A percentile compares a stretch with the other conserved stretches of the same genome.
Conservation (phyloP, 2,888 invertebrate genomes). For the Bruchidius siliquastri region DNA sequence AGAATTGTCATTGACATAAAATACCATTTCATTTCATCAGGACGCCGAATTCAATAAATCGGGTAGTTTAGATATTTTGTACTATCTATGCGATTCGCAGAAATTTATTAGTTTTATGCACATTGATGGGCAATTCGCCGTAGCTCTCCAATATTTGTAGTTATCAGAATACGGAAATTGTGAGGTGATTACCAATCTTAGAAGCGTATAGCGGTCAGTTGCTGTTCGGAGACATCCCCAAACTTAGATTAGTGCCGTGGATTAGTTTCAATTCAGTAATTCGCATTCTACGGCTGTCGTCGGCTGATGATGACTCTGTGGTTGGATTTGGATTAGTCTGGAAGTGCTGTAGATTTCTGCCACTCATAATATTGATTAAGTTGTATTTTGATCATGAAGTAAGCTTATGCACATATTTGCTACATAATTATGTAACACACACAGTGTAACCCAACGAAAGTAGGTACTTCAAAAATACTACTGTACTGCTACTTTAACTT, state of each 20-base stretch:
- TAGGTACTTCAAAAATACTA: too few species aligned
- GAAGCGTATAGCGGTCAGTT: background rate
- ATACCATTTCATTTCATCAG: too few species aligned
- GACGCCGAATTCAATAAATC: too few species aligned
- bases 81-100: background rate
- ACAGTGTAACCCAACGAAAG: too few species aligned
- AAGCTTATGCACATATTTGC: too few species aligned
- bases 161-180: conserved; percentile 24
- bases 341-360: background rate
- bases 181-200: background rate
- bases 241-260: background rate
- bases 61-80: background rate
- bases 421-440: too few species aligned
- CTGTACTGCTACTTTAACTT: too few species aligned
- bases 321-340: background rate
- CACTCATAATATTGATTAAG: background rate
- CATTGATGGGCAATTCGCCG: background rate
- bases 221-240: background rate
- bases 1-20: too few species aligned
- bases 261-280: background rate
- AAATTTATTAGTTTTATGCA: background rate
- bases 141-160: conserved; percentile 29
- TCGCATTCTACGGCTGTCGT: background rate
- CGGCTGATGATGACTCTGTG: background rate
- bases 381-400: too few species aligned